These are phyloP conservation scores for Styela plicata DNA, from an alignment of 23 tunicate species.

Conservation along the genomic window DNA sequence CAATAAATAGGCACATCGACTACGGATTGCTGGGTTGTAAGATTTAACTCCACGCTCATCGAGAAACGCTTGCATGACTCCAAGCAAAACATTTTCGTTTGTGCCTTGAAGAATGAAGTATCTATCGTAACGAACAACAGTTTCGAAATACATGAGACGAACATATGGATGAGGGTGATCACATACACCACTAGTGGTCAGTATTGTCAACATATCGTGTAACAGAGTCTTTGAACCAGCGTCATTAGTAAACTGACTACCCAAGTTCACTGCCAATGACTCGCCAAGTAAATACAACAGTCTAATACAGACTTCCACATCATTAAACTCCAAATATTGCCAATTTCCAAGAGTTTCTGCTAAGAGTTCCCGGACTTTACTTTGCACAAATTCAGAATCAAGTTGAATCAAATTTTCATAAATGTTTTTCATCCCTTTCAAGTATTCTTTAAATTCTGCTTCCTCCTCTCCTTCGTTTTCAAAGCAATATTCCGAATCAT, in stretches of 20 bases:
- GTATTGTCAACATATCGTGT: constrained; percentile 78
- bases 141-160: constrained; percentile 89
- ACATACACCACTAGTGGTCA: constrained; percentile 75
- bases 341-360: constrained; percentile 49
- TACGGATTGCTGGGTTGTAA: constrained; percentile 56
- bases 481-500: constrained; percentile 79
- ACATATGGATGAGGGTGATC: constrained; percentile 80
- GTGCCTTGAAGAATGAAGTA: constrained; percentile 55
- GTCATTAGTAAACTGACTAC: constrained; percentile 64
- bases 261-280: constrained; percentile 74
- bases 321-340: constrained; percentile 45
- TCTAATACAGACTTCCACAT: constrained; percentile 82
- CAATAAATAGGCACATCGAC: constrained; percentile 86
- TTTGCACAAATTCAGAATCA: constrained; percentile 49
- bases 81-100: constrained; percentile 37
- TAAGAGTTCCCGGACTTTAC: constrained; percentile 39
- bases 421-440: constrained; percentile 61
- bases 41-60: constrained; percentile 75
- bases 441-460: constrained; percentile 84
- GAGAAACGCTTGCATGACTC: constrained; percentile 63
- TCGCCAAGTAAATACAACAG: constrained; percentile 87
- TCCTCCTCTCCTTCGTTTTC: constrained; percentile 97
- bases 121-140: constrained; percentile 78
- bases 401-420: constrained; percentile 74
- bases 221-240: constrained; percentile 36